These are phyloP conservation scores for Coturnix japonica DNA, from an alignment of 2,113 vertebrate genomes.

Conservation along the genomic window DNA sequence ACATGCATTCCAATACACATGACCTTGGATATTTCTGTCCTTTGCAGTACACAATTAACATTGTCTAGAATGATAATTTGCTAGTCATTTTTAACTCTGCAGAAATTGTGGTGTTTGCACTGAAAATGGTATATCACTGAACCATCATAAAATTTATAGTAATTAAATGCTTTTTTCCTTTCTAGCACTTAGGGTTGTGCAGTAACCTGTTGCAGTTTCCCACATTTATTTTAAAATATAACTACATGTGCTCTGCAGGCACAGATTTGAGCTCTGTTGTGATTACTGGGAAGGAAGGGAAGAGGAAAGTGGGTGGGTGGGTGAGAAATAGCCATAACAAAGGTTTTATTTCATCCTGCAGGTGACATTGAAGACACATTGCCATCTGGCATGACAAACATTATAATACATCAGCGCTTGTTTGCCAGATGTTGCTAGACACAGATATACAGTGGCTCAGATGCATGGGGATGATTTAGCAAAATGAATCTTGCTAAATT, in stretches of 20 bases:
- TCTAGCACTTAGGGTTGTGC: neutral
- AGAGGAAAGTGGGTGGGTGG: slow-evolving; percentile 1
- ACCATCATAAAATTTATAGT: neutral
- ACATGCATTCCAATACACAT: neutral
- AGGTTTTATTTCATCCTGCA: slow-evolving; percentile 69
- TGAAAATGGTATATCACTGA: neutral
- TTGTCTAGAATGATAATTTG: neutral
- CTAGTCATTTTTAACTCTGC: slow-evolving; percentile 38
- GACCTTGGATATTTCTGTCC: slow-evolving; percentile 43
- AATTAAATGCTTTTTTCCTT: slow-evolving; percentile 33
- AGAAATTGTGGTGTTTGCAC: neutral
- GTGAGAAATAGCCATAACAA: slow-evolving; percentile 33
- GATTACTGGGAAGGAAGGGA: neutral
- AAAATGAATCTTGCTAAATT: slow-evolving; percentile 72
- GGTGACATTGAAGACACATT: slow-evolving; percentile 76
- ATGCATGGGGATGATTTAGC: slow-evolving; percentile 66
- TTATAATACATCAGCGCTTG: slow-evolving; percentile 77
- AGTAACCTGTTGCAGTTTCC: slow-evolving; percentile 29
- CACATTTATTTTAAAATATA: slow-evolving; percentile 52
- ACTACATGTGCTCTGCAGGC: neutral
- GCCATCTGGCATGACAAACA: slow-evolving; percentile 77
- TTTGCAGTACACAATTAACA: slow-evolving; percentile 8
- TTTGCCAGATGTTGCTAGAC: slow-evolving; percentile 80
- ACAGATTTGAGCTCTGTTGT: neutral
- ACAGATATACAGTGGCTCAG: slow-evolving; percentile 63